Base-by-base conservation (phyloP, 2,797 vertebrate species). In the Crocodylus rhombifer region DNA sequence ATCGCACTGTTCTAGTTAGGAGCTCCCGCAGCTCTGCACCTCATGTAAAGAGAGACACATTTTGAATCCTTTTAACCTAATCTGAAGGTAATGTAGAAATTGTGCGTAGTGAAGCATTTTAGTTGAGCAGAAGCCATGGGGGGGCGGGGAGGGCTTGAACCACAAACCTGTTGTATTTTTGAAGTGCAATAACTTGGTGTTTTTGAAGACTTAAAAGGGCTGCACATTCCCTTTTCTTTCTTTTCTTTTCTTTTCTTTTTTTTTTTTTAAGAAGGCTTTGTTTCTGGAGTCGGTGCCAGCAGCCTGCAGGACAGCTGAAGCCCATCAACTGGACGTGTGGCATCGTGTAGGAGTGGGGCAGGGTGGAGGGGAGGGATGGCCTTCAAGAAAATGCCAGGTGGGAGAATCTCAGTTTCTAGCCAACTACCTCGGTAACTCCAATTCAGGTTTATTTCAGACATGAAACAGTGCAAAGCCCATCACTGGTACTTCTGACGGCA, bases 341-440 rank as follows among this genome's bases (percentile, higher is more conserved):
- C 88, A 78, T 55, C 2, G 89, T 84, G 89, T 80, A 76, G 92
- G 78, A 82, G 89, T 30, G 33, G 78, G 90, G 91, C 42, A 42
- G 94, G 85, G 63, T 86, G 88, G 10, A 56, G 86, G 92, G 91
- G 81, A 21, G 12, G 74, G 20, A 36, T 30, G 81, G 88, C 94
- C 95, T 96, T 96, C 80, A 17, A 86, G 82, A 90, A 90, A 14
- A 36, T 90, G 93, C 94, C 94, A 90, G 94, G 69, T 93, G 90
- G 95, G 95, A 94, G 93, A 96, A 95, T 97, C 95, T 97, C 95
- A 94, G 97, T 98, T 98, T 97, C 95, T 97, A 97, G 98, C 97
- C 98, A 98, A 98, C 98, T 98, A 98, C 98, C 98, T 98, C 98
- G 97, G 98, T 98, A 97, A 97, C 95, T 98, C 95, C 97, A 98